Conservation (phyloP, 2,113 vertebrate genomes). For the Cebus imitator region DNA sequence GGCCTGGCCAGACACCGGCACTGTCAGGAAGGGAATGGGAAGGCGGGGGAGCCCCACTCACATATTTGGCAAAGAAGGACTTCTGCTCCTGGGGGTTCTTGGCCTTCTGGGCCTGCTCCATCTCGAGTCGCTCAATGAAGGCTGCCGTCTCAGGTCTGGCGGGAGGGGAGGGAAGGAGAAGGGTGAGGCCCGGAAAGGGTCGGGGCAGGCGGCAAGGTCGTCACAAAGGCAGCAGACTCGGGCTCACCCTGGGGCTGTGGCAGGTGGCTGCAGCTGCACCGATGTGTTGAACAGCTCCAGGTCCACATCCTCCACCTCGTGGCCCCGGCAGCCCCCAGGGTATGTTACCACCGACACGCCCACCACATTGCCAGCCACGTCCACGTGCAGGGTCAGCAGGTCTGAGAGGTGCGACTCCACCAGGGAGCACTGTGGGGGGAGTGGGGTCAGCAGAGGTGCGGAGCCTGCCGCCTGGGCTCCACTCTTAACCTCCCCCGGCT, state of each 20-base stretch:
- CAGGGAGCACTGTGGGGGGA: slow-evolving; percentile 88
- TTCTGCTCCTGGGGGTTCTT: slow-evolving; percentile 97
- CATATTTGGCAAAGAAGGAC: slow-evolving; percentile 96
- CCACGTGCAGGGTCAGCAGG: slow-evolving; percentile 89
- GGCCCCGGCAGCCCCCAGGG: slow-evolving; percentile 89
- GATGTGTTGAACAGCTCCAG: slow-evolving; percentile 94
- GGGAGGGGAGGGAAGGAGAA: neutral
- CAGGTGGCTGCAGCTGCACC: slow-evolving; percentile 85
- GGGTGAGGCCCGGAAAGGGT: neutral
- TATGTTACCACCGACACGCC: slow-evolving; percentile 91
- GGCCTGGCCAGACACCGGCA: fast-evolving
- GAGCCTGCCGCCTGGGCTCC: neutral
- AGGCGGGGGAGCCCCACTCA: slow-evolving; percentile 79
- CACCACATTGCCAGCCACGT: slow-evolving; percentile 90
- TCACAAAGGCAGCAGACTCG: fast-evolving
- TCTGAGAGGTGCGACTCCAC: slow-evolving; percentile 95
- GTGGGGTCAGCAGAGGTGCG: neutral
- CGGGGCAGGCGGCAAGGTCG: fast-evolving
- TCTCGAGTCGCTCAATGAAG: slow-evolving; percentile 91
- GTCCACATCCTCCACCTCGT: slow-evolving; percentile 92
- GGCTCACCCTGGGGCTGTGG: slow-evolving; percentile 88
- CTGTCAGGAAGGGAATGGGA: neutral
- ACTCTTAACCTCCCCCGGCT: neutral
- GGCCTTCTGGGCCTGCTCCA: slow-evolving; percentile 93
- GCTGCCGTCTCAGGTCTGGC: slow-evolving; percentile 91